Base-by-base conservation (phyloP, 1,140 invertebrate genomes). In the Caenorhabditis brenneri region DNA sequence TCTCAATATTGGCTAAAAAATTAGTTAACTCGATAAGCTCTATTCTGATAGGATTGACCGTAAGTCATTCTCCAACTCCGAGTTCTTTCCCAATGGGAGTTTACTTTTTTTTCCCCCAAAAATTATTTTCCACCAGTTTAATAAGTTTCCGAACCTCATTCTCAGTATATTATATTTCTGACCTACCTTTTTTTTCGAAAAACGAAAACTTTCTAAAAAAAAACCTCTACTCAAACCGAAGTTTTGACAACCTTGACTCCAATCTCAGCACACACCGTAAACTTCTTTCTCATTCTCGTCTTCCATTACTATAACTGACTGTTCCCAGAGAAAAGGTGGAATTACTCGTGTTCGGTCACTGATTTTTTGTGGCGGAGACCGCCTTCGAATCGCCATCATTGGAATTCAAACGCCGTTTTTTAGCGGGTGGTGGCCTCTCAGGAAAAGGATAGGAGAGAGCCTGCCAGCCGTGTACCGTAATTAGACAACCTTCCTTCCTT, bases 391-490 rank as follows among this genome's bases (percentile, higher is more conserved):
- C 58, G 29, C 29, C 29, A n/a, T 65, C 15, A 36, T 36, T 36
- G 36, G 36, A 65, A 65, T 65, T 65, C 58, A 65, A 74, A 74
- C 9, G 36, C 24, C n/a, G 4, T 31, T 74, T 19, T 33, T 16
- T 31, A 3, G 5, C 29, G 1, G 2, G 6, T 0, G 22, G 65
- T 74, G 65, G 65, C 65, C 65, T 65, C 33, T n/a, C 22, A n/a
- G 22, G 15, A n/a, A 55, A 12, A 24, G 22, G 24, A 24, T 12
- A 27, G 15, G 15, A 74, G 65, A 4, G 65, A 74, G 65, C 65
- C 65, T 42, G 65, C 65, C 65, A 74, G 65, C 65, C 65, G 65
- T 39, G 65, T 74, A 74, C 65, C 65, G 65, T 74, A 74, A 74
- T 74, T 74, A 74, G 65, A 74, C 65, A 74, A 42, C 65, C 65